These are phyloP conservation scores for Sigmodon hispidus DNA, from an alignment of 2,113 vertebrate species.

Conservation along the genomic window DNA sequence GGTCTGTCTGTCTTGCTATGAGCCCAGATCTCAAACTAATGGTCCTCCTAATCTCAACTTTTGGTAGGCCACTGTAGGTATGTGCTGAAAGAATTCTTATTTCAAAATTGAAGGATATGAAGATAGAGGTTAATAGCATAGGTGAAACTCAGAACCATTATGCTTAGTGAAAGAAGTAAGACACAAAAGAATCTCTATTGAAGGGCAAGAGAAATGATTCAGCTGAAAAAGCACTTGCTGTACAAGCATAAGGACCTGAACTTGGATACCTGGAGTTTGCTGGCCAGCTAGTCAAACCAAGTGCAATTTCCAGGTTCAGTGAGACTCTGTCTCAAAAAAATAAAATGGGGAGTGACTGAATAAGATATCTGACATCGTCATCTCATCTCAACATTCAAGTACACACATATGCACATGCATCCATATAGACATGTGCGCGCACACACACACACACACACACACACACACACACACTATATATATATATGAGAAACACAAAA, in stretches of 20 bases:
- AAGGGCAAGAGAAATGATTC: not conserved
- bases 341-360: not conserved
- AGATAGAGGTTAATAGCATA: not conserved
- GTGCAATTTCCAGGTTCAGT: not conserved
- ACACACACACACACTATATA: too few relatives aligned
- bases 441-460: too few relatives aligned
- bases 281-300: not conserved
- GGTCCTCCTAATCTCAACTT: not conserved
- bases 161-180: not conserved
- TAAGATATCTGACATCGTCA: not conserved
- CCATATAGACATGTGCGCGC: not conserved
- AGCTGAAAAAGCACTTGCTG: not conserved
- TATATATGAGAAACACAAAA: not conserved
- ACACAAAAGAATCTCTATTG: not conserved
- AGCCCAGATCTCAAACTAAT: not conserved
- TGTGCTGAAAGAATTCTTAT: not conserved
- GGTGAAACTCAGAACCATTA: not conserved
- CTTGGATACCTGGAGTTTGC: not conserved
- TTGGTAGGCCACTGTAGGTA: not conserved
- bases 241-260: not conserved
- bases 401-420: not conserved
- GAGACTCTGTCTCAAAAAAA: not conserved
- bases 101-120: slow-evolving; percentile 26
- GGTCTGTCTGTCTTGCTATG: not conserved
- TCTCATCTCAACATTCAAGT: not conserved